Evolutionary conservation across 2,797 vertebrate species (phyloP).

Genomic region (Silurus aristotelis): DNA sequence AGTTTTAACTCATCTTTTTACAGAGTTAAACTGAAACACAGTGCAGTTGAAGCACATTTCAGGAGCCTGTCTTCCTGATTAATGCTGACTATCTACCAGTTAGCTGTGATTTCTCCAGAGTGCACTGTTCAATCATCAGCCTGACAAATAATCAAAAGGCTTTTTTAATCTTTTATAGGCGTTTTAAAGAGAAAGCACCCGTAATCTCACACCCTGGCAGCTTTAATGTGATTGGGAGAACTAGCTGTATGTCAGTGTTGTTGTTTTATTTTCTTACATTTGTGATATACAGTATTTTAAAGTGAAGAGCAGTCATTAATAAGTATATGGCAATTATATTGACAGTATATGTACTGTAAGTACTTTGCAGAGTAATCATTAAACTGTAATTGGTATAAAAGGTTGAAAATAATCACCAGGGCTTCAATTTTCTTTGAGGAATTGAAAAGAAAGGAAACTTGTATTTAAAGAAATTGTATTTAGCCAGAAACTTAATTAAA

Average conservation of each 20-base stretch:
- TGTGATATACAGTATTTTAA: not conserved
- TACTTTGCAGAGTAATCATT: not conserved
- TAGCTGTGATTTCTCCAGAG: slow-evolving; percentile 4
- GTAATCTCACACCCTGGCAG: not conserved
- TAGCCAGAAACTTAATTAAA: too few relatives aligned
- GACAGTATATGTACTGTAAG: not conserved
- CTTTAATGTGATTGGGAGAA: not conserved
- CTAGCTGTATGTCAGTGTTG: too few relatives aligned
- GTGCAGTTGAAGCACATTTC: not conserved
- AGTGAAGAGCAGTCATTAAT: not conserved
- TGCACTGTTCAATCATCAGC: slow-evolving; percentile 17
- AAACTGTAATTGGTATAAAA: not conserved
- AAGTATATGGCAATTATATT: not conserved
- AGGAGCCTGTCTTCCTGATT: not conserved
- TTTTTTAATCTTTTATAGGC: too few relatives aligned
- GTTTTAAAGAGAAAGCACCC: not conserved
- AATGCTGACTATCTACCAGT: not conserved
- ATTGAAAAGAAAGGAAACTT: too few relatives aligned
- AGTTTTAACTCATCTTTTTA: not conserved
- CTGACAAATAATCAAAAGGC: not conserved
- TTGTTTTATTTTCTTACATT: not conserved
- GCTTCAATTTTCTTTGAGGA: too few relatives aligned
- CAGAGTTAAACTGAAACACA: slow-evolving; percentile 11
- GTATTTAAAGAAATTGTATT: too few relatives aligned
- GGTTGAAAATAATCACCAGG: too few relatives aligned